A percentile compares a stretch with the other conserved stretches of the same genome.
phyloP scores from a whole-genome alignment of 2,797 vertebrate species.

The Sebastes wilsoni region DNA sequence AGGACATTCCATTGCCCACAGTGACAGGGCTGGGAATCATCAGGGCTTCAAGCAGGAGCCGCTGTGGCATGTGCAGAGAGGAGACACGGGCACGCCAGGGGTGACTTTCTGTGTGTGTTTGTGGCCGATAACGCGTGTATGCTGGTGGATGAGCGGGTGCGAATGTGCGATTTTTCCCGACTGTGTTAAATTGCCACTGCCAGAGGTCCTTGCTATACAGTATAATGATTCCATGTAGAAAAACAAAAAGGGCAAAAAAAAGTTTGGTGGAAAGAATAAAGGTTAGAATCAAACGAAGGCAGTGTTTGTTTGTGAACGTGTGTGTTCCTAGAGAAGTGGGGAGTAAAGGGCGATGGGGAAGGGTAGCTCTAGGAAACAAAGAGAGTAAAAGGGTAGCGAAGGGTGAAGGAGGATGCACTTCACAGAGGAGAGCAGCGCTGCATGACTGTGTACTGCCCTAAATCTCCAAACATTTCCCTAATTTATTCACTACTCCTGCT shows the following conservation, averaged over 20 bases:
- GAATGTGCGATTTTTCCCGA: background rate
- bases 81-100: slow-evolving; percentile 41
- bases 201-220: background rate
- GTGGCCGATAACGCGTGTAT: slow-evolving; percentile 16
- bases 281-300: slow-evolving; percentile 38
- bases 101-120: slow-evolving; percentile 44
- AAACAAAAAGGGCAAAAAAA: background rate
- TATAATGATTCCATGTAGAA: background rate
- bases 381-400: slow-evolving; percentile 53
- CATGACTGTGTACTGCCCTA: slow-evolving; percentile 56
- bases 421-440: slow-evolving; percentile 43
- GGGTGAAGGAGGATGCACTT: slow-evolving; percentile 66
- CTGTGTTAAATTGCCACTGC: background rate
- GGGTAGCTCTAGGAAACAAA: slow-evolving; percentile 51
- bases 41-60: slow-evolving; percentile 41
- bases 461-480: slow-evolving; percentile 60
- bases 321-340: slow-evolving; percentile 23
- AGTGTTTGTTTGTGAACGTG: slow-evolving; percentile 7
- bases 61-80: slow-evolving; percentile 36
- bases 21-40: slow-evolving; percentile 65
- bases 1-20: slow-evolving; percentile 50
- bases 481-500: slow-evolving; percentile 56
- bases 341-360: slow-evolving; percentile 46
- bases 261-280: slow-evolving; percentile 13
- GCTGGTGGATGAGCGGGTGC: background rate